Percentiles rank a stretch among this genome's conserved stretches.
These are phyloP conservation scores for Rhinichthys klamathensis DNA, from an alignment of 2,113 vertebrate genomes.

Conservation along the genomic window DNA sequence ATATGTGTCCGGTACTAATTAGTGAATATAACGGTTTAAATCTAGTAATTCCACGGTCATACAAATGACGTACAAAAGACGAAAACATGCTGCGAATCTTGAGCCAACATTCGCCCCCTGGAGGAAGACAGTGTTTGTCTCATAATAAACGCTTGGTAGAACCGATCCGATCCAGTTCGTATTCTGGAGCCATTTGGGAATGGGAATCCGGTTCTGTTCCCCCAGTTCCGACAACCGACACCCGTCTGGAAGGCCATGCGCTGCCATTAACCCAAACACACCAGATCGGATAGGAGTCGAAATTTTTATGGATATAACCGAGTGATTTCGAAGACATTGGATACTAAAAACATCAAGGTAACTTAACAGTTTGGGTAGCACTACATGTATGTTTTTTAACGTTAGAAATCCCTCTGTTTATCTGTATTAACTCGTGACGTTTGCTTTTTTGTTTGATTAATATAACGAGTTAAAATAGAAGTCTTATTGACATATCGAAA, in stretches of 20 bases:
- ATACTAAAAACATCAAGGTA: neutral
- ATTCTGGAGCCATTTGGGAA: neutral
- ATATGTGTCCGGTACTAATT: neutral
- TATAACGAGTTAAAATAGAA: neutral
- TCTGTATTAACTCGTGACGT: neutral
- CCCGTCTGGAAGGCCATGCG: neutral
- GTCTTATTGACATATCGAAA: neutral
- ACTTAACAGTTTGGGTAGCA: neutral
- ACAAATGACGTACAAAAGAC: neutral
- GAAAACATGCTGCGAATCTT: neutral
- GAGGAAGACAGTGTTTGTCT: neutral
- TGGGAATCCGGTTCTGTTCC: slow-evolving; percentile 20
- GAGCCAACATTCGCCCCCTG: neutral
- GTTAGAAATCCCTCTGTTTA: neutral
- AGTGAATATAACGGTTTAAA: no score
- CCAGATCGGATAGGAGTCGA: neutral
- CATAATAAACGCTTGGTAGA: neutral
- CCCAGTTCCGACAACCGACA: neutral
- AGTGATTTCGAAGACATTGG: neutral
- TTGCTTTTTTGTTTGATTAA: neutral
- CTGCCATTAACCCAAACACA: neutral
- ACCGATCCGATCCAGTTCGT: neutral
- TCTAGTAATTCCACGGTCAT: neutral
- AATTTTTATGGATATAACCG: neutral
- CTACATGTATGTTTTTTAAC: neutral